These are phyloP conservation scores for Pteruthius melanotis DNA, from an alignment of 2,113 vertebrate genomes.

Conservation along the genomic window DNA sequence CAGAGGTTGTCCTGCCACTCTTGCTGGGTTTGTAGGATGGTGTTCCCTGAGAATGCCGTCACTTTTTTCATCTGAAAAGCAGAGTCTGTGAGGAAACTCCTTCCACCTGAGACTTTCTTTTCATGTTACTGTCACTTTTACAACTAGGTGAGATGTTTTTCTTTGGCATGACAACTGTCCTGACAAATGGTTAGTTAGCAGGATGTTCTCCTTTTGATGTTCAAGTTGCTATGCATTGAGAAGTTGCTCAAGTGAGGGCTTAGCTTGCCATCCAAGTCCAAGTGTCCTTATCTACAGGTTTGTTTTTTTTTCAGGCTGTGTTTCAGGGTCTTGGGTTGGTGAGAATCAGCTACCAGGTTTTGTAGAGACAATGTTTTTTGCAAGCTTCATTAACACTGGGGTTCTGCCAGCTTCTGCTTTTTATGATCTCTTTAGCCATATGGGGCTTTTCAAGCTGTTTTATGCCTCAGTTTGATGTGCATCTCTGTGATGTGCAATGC, in stretches of 20 bases:
- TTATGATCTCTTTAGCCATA: neutral
- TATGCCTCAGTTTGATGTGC: neutral
- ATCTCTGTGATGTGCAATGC: neutral
- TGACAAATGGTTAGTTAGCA: constrained; percentile 34
- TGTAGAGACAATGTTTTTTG: neutral
- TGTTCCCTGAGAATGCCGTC: neutral
- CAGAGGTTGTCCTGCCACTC: neutral
- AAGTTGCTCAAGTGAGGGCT: neutral
- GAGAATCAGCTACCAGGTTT: neutral
- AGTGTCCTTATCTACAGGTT: neutral
- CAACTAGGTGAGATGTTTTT: constrained; percentile 40
- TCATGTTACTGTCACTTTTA: neutral
- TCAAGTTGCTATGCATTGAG: neutral
- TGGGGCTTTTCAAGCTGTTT: neutral
- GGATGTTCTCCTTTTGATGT: constrained; percentile 18
- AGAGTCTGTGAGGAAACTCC: neutral
- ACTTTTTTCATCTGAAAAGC: neutral
- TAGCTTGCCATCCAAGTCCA: neutral
- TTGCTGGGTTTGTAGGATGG: neutral
- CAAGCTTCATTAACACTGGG: accelerated
- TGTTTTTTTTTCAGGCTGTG: neutral
- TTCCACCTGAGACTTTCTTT: neutral
- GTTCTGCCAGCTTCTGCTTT: neutral
- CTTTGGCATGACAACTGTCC: neutral
- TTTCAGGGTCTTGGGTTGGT: neutral